Evolutionary conservation across 2,797 vertebrate species (phyloP), one percentile per base, ranked within the genome.

Genomic region (Buphagus erythrorhynchus): DNA sequence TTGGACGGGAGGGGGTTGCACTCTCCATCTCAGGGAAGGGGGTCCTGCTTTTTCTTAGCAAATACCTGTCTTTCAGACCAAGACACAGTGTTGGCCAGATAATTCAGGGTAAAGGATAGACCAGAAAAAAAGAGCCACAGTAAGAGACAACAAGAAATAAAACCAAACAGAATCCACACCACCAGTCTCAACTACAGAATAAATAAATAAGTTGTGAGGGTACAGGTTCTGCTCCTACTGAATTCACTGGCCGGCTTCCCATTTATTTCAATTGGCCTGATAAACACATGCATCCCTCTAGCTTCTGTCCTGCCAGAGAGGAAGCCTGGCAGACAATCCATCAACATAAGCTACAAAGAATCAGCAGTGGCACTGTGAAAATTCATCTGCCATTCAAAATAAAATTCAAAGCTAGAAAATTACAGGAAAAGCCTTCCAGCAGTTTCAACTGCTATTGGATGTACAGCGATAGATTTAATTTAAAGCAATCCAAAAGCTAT

Each of bases 271-370:
- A 63, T 9, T 66, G 80, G 51, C 48, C 82, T 75, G 58, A 88
- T 84, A 90, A 90, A 86, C n/a, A 81, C 10, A 18, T 36, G 33
- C 5, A 3, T 86, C 59, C 48, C 74, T 81, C 66, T 72, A 76
- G 59, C 63, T 52, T 52, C 79, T 57, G 35, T 43, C 59, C 83
- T 84, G 82, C 46, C 88, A 92, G 69, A 57, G 10, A 91, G 45
- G 35, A 77, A 77, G 31, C 57, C 55, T 93, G 93, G 92, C 93
- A 95, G 86, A 92, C 58, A 90, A 93, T 82, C 92, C 86, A 92
- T 86, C 90, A 93, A 81, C 55, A 67, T n/a, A 57, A 81, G 84
- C 67, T 66, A 91, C 77, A 82, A 40, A 92, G 84, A 62, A 91
- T 49, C 73, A 76, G 74, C 55, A 42, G 31, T 12, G 72, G 38